Conservation (phyloP, 2,797 vertebrate species). For the Carcharodon carcharias region DNA sequence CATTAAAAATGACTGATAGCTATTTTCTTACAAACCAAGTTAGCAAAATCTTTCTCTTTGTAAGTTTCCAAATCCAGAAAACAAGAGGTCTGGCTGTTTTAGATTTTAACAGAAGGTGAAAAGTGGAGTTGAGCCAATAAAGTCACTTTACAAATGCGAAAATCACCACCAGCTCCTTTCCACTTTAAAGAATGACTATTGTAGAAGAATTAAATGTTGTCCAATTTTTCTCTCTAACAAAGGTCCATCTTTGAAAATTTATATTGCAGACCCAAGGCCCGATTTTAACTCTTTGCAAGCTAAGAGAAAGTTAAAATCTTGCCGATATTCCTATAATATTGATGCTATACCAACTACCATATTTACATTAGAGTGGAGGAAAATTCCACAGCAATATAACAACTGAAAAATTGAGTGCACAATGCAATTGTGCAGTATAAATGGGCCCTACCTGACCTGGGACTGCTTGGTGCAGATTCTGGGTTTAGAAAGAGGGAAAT, state of each 20-base stretch:
- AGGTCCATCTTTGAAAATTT: background rate
- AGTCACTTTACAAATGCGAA: background rate
- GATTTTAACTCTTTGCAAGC: too few relatives aligned
- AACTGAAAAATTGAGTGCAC: background rate
- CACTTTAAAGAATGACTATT: background rate
- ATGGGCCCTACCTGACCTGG: background rate
- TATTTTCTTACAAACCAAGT: background rate
- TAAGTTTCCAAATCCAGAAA: background rate
- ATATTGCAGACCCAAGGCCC: background rate
- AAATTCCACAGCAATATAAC: background rate
- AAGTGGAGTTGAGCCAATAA: background rate
- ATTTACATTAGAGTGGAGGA: too few relatives aligned
- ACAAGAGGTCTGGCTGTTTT: background rate
- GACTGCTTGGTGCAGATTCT: background rate
- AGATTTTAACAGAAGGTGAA: background rate
- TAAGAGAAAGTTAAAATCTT: background rate
- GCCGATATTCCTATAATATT: background rate
- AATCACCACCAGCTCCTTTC: background rate
- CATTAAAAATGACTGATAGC: background rate
- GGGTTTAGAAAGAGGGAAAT: background rate
- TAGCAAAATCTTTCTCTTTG: background rate
- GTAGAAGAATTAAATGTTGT: background rate
- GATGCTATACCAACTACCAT: background rate
- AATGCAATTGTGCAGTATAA: background rate
- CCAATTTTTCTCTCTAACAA: background rate